Conservation (phyloP, 2,888 invertebrate species). For the Magallana nippona region DNA sequence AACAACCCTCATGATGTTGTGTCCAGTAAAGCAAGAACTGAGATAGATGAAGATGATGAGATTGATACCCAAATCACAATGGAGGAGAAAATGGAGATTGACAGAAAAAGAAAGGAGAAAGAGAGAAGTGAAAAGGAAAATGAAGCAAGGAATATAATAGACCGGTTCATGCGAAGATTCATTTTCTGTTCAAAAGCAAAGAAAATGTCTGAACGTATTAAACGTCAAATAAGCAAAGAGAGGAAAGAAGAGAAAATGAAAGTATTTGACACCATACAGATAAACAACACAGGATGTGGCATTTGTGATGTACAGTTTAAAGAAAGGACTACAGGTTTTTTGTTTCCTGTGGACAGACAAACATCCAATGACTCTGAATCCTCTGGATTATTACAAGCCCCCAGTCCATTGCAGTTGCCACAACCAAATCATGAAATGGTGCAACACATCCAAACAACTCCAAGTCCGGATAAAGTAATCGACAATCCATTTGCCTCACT, state of each 20-base stretch:
- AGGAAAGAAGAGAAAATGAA: conserved; percentile 19
- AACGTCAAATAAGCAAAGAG: conserved; percentile 20
- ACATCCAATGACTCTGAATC: not conserved
- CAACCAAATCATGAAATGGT: not conserved
- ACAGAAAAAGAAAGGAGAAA: conserved; percentile 46
- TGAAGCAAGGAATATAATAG: conserved; percentile 50
- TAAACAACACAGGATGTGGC: conserved; percentile 58
- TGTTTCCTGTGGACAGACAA: not conserved
- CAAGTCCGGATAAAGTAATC: conserved; percentile 17
- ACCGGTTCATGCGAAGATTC: conserved; percentile 47
- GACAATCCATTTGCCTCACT: conserved; percentile 38
- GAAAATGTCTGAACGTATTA: conserved; percentile 26
- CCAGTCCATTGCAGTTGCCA: conserved; percentile 1
- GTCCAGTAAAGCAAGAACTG: not conserved
- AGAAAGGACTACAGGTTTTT: not conserved
- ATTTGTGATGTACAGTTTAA: conserved; percentile 58
- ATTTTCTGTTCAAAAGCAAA: conserved; percentile 35
- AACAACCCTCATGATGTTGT: conserved; percentile 17
- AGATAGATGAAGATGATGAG: conserved; percentile 43
- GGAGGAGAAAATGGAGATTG: conserved; percentile 49
- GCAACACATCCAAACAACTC: not conserved
- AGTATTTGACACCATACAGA: conserved; percentile 49
- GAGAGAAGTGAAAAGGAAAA: conserved; percentile 40
- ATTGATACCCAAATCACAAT: conserved; percentile 52
- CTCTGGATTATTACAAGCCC: not conserved